These are phyloP conservation scores for Plagiodera versicolora DNA, from an alignment of 2,888 invertebrate genomes.

Conservation along the genomic window DNA sequence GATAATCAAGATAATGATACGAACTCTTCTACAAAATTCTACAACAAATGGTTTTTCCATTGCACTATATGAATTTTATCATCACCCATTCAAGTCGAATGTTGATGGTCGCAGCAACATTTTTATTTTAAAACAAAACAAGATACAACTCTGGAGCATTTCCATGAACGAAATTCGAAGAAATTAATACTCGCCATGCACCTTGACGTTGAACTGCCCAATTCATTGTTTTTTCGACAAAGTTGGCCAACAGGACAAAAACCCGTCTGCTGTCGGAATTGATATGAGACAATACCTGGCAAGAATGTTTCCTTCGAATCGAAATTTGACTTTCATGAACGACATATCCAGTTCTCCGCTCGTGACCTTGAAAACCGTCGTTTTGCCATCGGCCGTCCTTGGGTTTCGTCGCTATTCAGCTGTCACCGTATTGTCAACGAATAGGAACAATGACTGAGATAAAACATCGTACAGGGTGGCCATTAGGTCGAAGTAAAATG, in stretches of 20 bases:
- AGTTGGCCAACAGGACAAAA: not conserved
- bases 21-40: no score
- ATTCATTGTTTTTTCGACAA: not conserved
- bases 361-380: constrained; percentile 28
- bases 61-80: no score
- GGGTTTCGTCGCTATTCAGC: constrained; percentile 51
- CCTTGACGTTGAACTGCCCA: no score
- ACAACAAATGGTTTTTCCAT: no score
- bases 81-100: no score
- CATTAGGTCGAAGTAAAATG: not conserved
- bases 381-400: constrained; percentile 45
- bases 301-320: not conserved
- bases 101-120: no score
- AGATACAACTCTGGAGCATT: no score
- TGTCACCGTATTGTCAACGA: constrained; percentile 39
- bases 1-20: no score
- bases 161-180: no score
- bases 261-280: not conserved
- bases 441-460: not conserved
- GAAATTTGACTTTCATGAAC: constrained; percentile 1
- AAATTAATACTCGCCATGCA: no score
- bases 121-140: no score
- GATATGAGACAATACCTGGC: not conserved
- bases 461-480: not conserved
- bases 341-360: not conserved